Evolutionary conservation across 2,797 vertebrate genomes (phyloP).

Genomic region (Amphiprion clarkii): DNA sequence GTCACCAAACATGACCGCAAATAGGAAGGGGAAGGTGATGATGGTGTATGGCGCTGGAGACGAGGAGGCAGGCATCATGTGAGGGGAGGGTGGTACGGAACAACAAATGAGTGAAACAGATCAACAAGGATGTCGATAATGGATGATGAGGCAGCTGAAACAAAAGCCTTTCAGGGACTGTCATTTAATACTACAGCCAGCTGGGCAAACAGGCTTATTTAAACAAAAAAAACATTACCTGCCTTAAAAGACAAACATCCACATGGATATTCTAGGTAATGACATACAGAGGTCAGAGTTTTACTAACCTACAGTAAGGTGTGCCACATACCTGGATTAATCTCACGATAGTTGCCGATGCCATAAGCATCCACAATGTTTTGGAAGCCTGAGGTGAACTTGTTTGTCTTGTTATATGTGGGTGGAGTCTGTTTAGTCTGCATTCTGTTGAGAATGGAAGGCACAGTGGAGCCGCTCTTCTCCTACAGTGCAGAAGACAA

Average conservation of each 20-base stretch:
- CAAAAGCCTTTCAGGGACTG: constrained; percentile 8
- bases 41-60: constrained; percentile 95
- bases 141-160: constrained; percentile 9
- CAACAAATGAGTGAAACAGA: constrained; percentile 31
- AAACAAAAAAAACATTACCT: neutral
- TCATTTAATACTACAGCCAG: constrained; percentile 13
- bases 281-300: neutral
- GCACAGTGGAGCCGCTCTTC: constrained; percentile 97
- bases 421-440: constrained; percentile 97
- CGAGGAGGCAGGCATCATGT: constrained; percentile 42
- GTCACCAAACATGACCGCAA: constrained; percentile 99
- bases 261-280: neutral
- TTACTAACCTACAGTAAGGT: neutral
- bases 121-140: constrained; percentile 28
- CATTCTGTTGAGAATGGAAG: constrained; percentile 98
- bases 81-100: constrained; percentile 27
- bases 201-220: constrained; percentile 31
- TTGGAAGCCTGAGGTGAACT: constrained; percentile 97
- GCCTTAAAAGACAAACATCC: neutral
- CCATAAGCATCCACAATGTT: constrained; percentile 98
- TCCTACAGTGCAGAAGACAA: constrained; percentile 84
- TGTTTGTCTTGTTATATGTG: constrained; percentile 98
- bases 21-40: constrained; percentile 98
- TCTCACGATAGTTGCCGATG: constrained; percentile 96
- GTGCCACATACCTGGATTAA: constrained; percentile 91